These are phyloP conservation scores for Malthinus seriepunctatus DNA, from an alignment of 2,888 invertebrate species.

Conservation along the genomic window DNA sequence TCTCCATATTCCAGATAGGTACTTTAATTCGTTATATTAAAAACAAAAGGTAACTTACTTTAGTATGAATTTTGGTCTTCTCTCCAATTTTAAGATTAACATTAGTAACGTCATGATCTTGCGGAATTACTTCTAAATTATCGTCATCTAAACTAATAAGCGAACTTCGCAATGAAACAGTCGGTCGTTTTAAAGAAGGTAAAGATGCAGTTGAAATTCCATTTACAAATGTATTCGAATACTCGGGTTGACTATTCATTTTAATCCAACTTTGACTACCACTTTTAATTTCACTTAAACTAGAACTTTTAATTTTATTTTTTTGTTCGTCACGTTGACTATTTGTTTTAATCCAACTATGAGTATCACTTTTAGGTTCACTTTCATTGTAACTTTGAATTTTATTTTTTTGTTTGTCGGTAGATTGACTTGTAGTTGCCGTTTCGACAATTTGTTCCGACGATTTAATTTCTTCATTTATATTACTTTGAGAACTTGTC, in stretches of 20 bases:
- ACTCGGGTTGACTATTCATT: background rate
- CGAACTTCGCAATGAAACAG: slow-evolving; percentile 15
- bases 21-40: too few species aligned
- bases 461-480: too few species aligned
- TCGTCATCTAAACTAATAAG: slow-evolving; percentile 5
- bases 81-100: slow-evolving; percentile 28
- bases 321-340: background rate
- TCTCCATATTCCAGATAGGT: too few species aligned
- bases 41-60: slow-evolving; percentile 17
- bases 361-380: background rate
- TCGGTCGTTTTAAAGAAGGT: slow-evolving; percentile 21
- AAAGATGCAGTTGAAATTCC: background rate
- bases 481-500: too few species aligned
- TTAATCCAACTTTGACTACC: background rate
- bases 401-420: background rate
- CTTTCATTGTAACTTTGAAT: background rate
- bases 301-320: too few species aligned
- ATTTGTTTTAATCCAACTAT: background rate
- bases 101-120: slow-evolving; percentile 5
- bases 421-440: background rate
- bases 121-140: background rate
- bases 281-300: too few species aligned
- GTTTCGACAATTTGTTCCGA: too few species aligned
- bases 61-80: slow-evolving; percentile 24
- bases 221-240: slow-evolving; percentile 20